Conservation (phyloP, 2,113 vertebrate genomes). For the Vireo altiloquus region DNA sequence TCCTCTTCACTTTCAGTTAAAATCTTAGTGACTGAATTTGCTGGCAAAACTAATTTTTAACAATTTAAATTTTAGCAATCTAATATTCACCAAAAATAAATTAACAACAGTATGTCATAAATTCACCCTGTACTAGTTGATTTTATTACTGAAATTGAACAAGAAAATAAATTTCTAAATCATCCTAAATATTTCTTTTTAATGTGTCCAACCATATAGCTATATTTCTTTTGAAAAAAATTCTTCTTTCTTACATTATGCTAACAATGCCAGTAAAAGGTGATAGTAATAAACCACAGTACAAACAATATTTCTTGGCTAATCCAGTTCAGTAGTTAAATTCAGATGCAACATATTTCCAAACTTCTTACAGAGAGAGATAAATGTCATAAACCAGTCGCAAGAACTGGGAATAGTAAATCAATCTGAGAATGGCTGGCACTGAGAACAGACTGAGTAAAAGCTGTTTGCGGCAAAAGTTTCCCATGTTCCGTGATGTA, state of each 20-base stretch:
- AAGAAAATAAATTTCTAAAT: conserved; percentile 25
- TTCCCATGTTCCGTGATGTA: not conserved
- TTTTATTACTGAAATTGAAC: not conserved
- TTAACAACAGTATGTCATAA: not conserved
- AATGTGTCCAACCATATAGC: not conserved
- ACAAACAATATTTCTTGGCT: not conserved
- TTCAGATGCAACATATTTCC: not conserved
- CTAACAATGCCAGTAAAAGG: not conserved
- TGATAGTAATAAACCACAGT: not conserved
- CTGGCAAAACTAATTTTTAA: not conserved
- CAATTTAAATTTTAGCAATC: not conserved
- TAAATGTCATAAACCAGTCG: not conserved
- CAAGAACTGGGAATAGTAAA: not conserved
- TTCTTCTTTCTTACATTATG: not conserved
- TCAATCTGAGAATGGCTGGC: not conserved
- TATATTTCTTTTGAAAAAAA: not conserved
- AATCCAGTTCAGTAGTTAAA: not conserved
- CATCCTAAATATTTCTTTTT: not conserved
- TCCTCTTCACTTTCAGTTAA: not conserved
- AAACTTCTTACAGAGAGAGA: not conserved
- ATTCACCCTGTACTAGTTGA: not conserved
- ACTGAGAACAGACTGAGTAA: not conserved
- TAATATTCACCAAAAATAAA: not conserved
- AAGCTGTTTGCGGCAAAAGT: not conserved
- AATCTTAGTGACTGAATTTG: not conserved